Evolutionary conservation across 2,113 vertebrate species (phyloP).

Genomic region (Solea senegalensis): DNA sequence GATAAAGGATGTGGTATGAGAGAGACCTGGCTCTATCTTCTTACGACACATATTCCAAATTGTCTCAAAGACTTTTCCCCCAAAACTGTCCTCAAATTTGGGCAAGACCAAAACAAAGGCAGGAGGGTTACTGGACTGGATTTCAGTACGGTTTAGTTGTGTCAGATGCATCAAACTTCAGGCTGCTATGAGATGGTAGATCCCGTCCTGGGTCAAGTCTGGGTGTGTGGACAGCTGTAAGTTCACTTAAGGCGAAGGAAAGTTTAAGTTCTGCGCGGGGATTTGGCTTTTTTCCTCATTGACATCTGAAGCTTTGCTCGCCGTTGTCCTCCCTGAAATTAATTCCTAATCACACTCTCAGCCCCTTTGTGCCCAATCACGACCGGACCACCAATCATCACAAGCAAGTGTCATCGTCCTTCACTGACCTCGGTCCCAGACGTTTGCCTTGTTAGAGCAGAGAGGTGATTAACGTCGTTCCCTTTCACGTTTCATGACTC

Average conservation of each 20-base stretch:
- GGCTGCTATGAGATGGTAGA: slow-evolving; percentile 19
- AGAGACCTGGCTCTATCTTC: too few relatives aligned
- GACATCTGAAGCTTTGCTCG: too few relatives aligned
- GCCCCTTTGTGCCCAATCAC: background rate
- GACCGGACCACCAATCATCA: background rate
- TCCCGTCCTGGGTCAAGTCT: slow-evolving; percentile 25
- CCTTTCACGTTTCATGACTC: slow-evolving; percentile 22
- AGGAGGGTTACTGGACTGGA: too few relatives aligned
- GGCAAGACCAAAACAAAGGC: too few relatives aligned
- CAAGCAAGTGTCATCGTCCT: background rate
- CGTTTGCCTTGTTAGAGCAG: slow-evolving; percentile 38
- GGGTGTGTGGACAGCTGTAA: background rate
- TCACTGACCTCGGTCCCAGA: slow-evolving; percentile 24
- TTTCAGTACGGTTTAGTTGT: background rate
- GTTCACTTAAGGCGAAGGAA: slow-evolving; percentile 7
- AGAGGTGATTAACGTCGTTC: slow-evolving; percentile 42
- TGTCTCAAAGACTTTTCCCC: too few relatives aligned
- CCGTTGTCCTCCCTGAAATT: background rate
- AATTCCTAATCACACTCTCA: background rate
- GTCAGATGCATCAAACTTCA: slow-evolving; percentile 22
- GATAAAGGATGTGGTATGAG: too few relatives aligned
- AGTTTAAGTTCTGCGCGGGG: background rate
- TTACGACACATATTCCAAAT: too few relatives aligned
- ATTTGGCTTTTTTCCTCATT: too few relatives aligned
- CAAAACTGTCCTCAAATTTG: too few relatives aligned